Evolutionary conservation across 2,797 vertebrate genomes (phyloP), one percentile per base, ranked within the genome.

Genomic region (Mareca strepera): DNA sequence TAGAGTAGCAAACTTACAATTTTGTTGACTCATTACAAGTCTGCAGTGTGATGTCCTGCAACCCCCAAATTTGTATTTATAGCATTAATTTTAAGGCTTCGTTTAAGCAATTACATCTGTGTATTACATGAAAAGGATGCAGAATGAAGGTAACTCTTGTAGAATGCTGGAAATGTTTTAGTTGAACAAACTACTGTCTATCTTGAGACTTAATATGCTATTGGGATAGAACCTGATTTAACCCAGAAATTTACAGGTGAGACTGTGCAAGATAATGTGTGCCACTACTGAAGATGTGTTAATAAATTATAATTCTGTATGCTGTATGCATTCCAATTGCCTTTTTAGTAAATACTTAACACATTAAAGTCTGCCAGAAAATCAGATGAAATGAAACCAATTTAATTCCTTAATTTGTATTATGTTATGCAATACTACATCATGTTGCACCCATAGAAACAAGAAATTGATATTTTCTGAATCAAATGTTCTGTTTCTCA

Each of bases 21-120:
- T 98, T 93, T 97, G 98, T 98, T 95, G 98, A 98, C 98, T 98
- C 98, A 44, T 94, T 97, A 98, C 84, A 97, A 98, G 96, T 90
- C 94, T 44, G 21, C 18, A 58, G 93, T 82, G 84, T 56, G 88
- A 82, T 96, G 94, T 89, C 97, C 95, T 97, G 87, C 94, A 94
- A 95, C 86, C 63, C 92, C 85, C 93, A 97, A 97, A 94, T 96
- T 90, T 97, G 77, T 97, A 98, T 98, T 98, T 98, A 98, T 98
- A 93, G 97, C 78, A 62, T 98, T 98, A 98, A 98, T 98, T 98
- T 98, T 90, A 92, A 94, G 95, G 82, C 68, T 88, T 88, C 8
- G 5, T 95, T 97, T 97, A 83, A 94, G 96, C 94, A 96, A 94
- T 94, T 98, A 66, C 58, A 55, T 75, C 92, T 33, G 50, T 39